These are phyloP conservation scores for Pipistrellus pipistrellus DNA, from an alignment of 2,797 vertebrate genomes.

Conservation along the genomic window DNA sequence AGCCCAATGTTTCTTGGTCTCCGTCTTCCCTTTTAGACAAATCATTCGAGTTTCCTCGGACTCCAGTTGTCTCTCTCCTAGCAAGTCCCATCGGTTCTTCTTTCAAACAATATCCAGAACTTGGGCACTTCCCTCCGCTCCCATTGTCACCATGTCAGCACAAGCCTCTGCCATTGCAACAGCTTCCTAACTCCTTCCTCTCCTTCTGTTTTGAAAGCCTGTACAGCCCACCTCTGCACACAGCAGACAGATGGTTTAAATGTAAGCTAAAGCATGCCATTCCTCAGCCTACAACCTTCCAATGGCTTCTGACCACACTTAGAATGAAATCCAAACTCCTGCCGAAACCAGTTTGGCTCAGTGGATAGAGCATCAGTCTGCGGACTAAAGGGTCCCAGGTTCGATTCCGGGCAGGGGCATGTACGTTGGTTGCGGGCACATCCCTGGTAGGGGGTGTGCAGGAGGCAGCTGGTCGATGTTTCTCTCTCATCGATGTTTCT, in stretches of 20 bases:
- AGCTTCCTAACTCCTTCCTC: neutral
- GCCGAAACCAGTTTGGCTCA: no score
- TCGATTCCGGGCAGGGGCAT: no score
- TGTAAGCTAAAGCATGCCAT: neutral
- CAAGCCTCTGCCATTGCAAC: neutral
- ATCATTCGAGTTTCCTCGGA: neutral
- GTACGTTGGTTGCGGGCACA: no score
- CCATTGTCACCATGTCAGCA: no score
- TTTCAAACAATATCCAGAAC: neutral
- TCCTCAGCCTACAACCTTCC: neutral
- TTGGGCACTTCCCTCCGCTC: neutral
- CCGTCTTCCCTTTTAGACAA: neutral
- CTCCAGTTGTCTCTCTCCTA: neutral
- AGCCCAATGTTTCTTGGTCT: neutral
- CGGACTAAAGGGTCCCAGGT: no score
- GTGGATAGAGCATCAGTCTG: no score
- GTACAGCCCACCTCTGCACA: neutral
- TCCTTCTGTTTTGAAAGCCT: neutral
- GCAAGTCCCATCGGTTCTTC: neutral
- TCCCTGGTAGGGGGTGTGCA: no score
- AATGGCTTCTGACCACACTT: neutral
- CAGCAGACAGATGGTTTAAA: neutral
- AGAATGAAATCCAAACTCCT: neutral
- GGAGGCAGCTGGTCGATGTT: no score
- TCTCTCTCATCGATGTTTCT: no score